Evolutionary conservation across 2,113 vertebrate species (phyloP).

Genomic region (Phycodurus eques): DNA sequence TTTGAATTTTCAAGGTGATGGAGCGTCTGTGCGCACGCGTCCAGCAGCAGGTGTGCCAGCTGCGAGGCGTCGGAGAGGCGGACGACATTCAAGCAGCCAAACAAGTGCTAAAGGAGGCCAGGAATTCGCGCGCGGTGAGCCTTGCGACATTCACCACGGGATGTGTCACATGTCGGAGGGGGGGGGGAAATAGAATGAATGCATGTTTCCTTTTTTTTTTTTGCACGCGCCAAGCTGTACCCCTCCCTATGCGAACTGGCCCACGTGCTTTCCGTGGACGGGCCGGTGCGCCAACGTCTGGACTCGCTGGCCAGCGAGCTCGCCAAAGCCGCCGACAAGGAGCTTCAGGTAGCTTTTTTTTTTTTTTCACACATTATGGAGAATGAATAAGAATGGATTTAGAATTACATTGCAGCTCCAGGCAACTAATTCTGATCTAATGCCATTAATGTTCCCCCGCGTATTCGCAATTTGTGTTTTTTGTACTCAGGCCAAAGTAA

Average conservation of each 20-base stretch:
- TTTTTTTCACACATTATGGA: background rate
- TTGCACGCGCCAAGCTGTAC: conserved; percentile 73
- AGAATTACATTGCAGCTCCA: too few species aligned
- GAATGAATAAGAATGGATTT: too few species aligned
- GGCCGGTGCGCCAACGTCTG: conserved; percentile 83
- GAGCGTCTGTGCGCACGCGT: conserved; percentile 84
- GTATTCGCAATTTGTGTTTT: too few species aligned
- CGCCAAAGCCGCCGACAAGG: conserved; percentile 88
- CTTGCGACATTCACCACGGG: conserved; percentile 4
- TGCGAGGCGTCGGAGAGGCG: conserved; percentile 76
- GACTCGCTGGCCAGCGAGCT: conserved; percentile 86
- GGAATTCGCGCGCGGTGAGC: conserved; percentile 87
- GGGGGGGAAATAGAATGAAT: background rate
- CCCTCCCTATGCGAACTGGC: conserved; percentile 88
- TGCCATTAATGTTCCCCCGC: too few species aligned
- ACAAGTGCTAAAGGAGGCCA: conserved; percentile 87
- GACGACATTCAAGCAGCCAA: conserved; percentile 84
- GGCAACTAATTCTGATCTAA: too few species aligned
- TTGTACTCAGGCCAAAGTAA: too few species aligned
- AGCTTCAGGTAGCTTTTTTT: conserved; percentile 79
- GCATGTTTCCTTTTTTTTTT: background rate
- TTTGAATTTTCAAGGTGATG: conserved; percentile 76
- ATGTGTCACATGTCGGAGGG: background rate
- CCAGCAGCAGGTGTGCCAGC: conserved; percentile 82
- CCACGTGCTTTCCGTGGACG: conserved; percentile 84